phyloP scores from a whole-genome alignment of 2,888 invertebrate genomes.

The Andrena dorsata region DNA sequence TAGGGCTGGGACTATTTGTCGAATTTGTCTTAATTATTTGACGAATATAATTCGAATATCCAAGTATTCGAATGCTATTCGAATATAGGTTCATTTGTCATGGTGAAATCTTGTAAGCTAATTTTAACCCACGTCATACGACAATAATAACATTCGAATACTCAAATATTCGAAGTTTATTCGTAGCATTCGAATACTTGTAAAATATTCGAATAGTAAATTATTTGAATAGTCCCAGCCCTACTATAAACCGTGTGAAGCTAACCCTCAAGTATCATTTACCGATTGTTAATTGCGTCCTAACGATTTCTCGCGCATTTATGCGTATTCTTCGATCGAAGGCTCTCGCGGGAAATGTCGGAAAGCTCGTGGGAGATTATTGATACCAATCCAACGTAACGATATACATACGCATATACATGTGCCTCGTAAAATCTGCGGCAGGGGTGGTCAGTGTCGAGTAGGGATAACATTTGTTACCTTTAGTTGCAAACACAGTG shows the following conservation, averaged over 20 bases:
- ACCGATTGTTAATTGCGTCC: background rate
- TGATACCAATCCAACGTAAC: background rate
- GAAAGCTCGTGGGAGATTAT: background rate
- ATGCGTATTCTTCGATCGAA: background rate
- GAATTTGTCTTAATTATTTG: too few relatives aligned
- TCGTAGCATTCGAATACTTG: too few relatives aligned
- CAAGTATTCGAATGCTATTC: too few relatives aligned
- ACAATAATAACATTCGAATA: too few relatives aligned
- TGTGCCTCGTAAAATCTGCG: conserved; percentile 6
- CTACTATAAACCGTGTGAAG: background rate
- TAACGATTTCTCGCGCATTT: background rate
- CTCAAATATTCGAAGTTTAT: too few relatives aligned
- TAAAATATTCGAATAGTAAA: too few relatives aligned
- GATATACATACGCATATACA: background rate
- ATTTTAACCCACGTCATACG: too few relatives aligned
- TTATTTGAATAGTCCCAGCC: too few relatives aligned
- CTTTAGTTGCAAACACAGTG: background rate
- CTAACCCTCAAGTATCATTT: background rate
- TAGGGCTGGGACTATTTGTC: too few relatives aligned
- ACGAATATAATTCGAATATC: too few relatives aligned
- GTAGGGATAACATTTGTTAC: conserved; percentile 28
- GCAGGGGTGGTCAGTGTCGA: background rate
- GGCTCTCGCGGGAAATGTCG: background rate
- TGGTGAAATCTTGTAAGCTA: too few relatives aligned
- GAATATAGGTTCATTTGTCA: too few relatives aligned